These are phyloP conservation scores for Enteromius treurensis DNA, from an alignment of 2,797 vertebrate genomes.

Conservation along the genomic window DNA sequence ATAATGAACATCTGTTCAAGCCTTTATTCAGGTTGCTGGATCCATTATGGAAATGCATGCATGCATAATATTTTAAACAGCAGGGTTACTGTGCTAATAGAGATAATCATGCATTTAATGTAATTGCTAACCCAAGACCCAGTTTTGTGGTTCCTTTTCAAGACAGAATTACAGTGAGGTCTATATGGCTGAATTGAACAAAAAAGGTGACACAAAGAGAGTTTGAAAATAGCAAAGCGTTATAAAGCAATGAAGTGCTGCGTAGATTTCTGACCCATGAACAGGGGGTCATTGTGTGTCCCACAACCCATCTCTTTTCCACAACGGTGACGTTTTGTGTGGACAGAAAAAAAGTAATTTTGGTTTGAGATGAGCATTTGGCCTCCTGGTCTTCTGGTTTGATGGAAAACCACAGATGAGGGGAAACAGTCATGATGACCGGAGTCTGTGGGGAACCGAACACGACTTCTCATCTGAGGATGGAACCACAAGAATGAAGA, in stretches of 20 bases:
- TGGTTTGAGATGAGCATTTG: constrained; percentile 37
- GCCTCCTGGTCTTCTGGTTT: constrained; percentile 27
- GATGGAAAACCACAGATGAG: constrained; percentile 30
- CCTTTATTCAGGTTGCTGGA: background rate
- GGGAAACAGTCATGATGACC: constrained; percentile 29
- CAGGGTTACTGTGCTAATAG: background rate
- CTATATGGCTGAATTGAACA: constrained; percentile 3
- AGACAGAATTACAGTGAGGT: constrained; percentile 9
- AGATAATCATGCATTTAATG: background rate
- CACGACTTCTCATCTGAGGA: constrained; percentile 13
- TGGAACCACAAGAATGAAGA: constrained; percentile 38
- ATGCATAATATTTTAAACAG: constrained; percentile 14
- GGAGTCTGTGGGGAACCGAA: constrained; percentile 26
- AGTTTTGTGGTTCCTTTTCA: background rate
- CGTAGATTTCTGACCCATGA: background rate
- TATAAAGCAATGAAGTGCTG: constrained; percentile 14
- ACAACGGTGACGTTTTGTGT: background rate
- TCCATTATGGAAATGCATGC: constrained; percentile 10
- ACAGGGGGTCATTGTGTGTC: constrained; percentile 20
- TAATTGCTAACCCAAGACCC: constrained; percentile 2
- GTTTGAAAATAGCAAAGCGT: background rate
- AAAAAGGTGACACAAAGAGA: background rate
- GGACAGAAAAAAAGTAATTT: constrained; percentile 15
- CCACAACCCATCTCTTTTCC: background rate
- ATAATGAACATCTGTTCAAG: background rate